Base-by-base conservation (phyloP, 2,113 vertebrate genomes). In the Gopherus flavomarginatus region DNA sequence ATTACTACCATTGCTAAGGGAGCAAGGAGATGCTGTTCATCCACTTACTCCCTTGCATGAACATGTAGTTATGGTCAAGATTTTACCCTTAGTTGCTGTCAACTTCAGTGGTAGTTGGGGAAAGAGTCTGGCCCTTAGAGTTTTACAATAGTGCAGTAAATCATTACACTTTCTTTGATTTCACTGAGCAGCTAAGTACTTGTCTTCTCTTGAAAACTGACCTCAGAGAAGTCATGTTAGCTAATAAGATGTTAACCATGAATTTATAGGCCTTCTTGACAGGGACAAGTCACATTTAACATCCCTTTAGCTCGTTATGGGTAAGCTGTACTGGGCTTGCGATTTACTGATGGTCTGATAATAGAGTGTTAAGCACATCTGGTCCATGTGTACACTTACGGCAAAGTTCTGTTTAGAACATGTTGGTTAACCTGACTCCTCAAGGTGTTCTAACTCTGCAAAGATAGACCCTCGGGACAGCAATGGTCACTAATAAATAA, bases 301-400 rank as follows among this genome's bases (percentile, higher is more conserved):
- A 50, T 56, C 47, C 31, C 65, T 31, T 35, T 42, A 88, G 49
- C 16, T 22, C 44, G 35, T 91, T 24, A 53, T 22, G 27, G 12
- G 26, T 84, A 35, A 47, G 22, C 22, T 59, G 9, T 12, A 75
- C 52, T 9, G 83, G 47, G 5, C 11, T 57, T 57, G 56, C 5
- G 56, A 10, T 27, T 57, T 27, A 57, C 26, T 57, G 56, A 27
- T 5, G 26, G 56, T 57, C 56, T 12, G 56, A 57, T 57, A 27
- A 57, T 12, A 57, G 26, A 57, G 19, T 75, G 31, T 5, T 56
- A 50, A 49, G 35, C 88, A 56, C 2, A n/a, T 29, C 62, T 69
- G 14, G 62, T n/a, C 14, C 77, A 13, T 1, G 3, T 78, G 42
- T 21, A n/a, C 5, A 5, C 19, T 1, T n/a, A 56, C 2, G 16